Evolutionary conservation across 1,140 invertebrate species (phyloP).

Genomic region (Elymnias hypermnestra): DNA sequence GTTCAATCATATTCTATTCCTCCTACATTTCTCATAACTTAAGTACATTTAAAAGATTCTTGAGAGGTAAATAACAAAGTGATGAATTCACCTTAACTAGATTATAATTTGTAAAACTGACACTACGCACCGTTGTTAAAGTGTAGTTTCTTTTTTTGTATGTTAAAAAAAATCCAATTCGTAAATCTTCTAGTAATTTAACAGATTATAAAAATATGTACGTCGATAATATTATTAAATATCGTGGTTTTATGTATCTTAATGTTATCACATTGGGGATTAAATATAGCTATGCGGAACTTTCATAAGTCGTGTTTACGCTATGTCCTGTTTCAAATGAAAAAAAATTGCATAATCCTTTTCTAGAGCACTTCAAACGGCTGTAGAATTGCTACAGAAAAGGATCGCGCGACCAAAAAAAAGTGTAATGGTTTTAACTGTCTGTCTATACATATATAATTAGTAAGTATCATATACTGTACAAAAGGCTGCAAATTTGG

Average conservation of each 20-base stretch:
- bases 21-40: too few relatives aligned
- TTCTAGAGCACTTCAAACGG: conserved; percentile 22
- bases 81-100: background rate
- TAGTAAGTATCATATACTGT: conserved; percentile 75
- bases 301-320: conserved; percentile 47
- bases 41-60: too few relatives aligned
- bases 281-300: conserved; percentile 49
- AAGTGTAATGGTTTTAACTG: conserved; percentile 67
- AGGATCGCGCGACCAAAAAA: conserved; percentile 59
- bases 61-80: too few relatives aligned
- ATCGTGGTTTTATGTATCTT: conserved; percentile 43
- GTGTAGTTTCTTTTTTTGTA: conserved; percentile 50
- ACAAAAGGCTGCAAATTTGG: conserved; percentile 71
- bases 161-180: conserved; percentile 21
- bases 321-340: conserved; percentile 48
- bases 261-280: conserved; percentile 47
- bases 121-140: conserved; percentile 16
- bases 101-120: too few relatives aligned
- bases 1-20: too few relatives aligned
- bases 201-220: too few relatives aligned
- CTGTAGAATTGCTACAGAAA: conserved; percentile 14
- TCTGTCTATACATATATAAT: conserved; percentile 69
- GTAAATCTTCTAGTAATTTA: conserved; percentile 39
- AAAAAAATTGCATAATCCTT: conserved; percentile 36
- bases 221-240: too few relatives aligned